Percentiles rank a stretch among this genome's conserved stretches.
Evolutionary conservation across 2,113 vertebrate species (phyloP).

Genomic region (Heliornis fulica): DNA sequence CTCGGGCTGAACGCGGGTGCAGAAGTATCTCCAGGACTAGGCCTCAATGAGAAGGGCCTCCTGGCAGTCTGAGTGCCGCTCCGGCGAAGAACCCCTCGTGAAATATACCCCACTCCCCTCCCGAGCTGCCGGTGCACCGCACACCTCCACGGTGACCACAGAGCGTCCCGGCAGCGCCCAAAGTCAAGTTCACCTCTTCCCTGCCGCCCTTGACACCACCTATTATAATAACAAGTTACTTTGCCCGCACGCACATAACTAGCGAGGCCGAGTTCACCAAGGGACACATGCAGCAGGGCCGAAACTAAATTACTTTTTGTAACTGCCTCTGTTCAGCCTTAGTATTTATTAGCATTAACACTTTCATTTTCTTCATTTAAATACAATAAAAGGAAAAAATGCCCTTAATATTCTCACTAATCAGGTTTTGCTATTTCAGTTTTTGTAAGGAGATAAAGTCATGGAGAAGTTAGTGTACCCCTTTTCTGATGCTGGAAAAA

Average conservation of each 20-base stretch:
- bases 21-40: background rate
- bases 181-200: background rate
- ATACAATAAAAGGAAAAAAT: background rate
- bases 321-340: background rate
- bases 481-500: background rate
- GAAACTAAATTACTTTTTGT: background rate
- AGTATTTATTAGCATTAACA: background rate
- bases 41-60: background rate
- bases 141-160: background rate
- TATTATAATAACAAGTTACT: background rate
- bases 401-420: background rate
- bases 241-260: background rate
- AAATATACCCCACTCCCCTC: rapidly evolving
- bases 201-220: background rate
- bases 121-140: background rate
- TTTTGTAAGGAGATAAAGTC: background rate
- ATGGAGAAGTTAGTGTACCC: background rate
- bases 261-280: background rate
- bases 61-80: background rate
- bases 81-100: background rate
- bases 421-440: background rate
- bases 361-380: slow-evolving; percentile 28
- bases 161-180: background rate
- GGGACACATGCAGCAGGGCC: background rate
- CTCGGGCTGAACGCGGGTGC: background rate